These are phyloP conservation scores for Pristionchus mayeri DNA, from an alignment of 2,888 invertebrate genomes.

Conservation along the genomic window DNA sequence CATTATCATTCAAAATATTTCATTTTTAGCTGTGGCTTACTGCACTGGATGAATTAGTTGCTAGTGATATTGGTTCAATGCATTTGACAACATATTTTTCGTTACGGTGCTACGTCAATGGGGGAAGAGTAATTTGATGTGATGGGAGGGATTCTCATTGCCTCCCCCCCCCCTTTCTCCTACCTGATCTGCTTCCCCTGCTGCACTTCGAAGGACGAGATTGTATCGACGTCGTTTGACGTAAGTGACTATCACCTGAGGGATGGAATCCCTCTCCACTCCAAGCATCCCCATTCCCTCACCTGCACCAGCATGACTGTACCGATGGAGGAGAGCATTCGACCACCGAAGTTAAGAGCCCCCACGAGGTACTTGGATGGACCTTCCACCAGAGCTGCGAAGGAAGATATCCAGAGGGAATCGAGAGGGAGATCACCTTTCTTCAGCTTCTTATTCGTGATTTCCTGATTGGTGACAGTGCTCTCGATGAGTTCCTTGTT, in stretches of 20 bases:
- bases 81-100: too few species aligned
- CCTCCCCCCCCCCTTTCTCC: too few species aligned
- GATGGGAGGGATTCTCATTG: too few species aligned
- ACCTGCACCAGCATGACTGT: constrained; percentile 68
- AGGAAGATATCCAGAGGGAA: too few species aligned
- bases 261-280: too few species aligned
- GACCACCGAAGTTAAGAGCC: constrained; percentile 63
- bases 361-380: constrained; percentile 68
- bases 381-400: constrained; percentile 58
- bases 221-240: constrained; percentile 57
- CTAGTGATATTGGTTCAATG: too few species aligned
- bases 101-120: too few species aligned
- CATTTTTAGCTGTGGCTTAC: too few species aligned
- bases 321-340: constrained; percentile 65
- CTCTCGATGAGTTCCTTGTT: constrained; percentile 65
- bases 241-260: constrained; percentile 56
- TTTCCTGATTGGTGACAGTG: constrained; percentile 63
- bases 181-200: constrained; percentile 58
- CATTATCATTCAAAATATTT: too few species aligned
- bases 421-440: constrained; percentile 55
- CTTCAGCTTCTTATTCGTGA: constrained; percentile 59
- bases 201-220: constrained; percentile 56
- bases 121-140: too few species aligned
- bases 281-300: too few species aligned
- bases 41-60: too few species aligned